These are phyloP conservation scores for Mylabris sibirica DNA, from an alignment of 2,888 invertebrate genomes.

Conservation along the genomic window DNA sequence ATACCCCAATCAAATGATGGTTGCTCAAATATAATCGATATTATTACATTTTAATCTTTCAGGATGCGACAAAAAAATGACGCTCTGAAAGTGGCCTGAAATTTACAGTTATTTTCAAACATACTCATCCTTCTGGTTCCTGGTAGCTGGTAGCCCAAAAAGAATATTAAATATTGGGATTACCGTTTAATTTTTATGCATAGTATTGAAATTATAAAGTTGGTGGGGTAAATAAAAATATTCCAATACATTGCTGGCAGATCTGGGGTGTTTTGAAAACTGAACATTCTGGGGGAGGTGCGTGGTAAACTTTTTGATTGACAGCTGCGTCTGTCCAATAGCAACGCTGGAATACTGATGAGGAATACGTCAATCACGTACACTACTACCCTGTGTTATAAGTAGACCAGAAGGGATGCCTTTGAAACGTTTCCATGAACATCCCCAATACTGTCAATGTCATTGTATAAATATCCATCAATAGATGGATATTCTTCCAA, in stretches of 20 bases:
- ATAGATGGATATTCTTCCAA: slow-evolving; percentile 2
- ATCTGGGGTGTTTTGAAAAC: slow-evolving; percentile 49
- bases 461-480: slow-evolving; percentile 13
- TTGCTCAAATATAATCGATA: not conserved
- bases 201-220: slow-evolving; percentile 57
- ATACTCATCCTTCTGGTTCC: too few relatives aligned
- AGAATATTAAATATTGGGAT: slow-evolving; percentile 43
- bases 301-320: slow-evolving; percentile 73
- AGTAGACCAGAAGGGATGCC: slow-evolving; percentile 21
- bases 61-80: not conserved
- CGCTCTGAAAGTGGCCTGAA: slow-evolving; percentile 22
- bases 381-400: slow-evolving; percentile 40
- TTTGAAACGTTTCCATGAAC: slow-evolving; percentile 1
- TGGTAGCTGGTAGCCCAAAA: too few relatives aligned
- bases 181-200: slow-evolving; percentile 61
- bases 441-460: slow-evolving; percentile 13
- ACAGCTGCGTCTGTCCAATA: slow-evolving; percentile 83
- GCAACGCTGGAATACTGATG: slow-evolving; percentile 78
- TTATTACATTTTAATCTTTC: slow-evolving; percentile 5
- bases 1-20: not conserved
- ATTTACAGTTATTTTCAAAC: slow-evolving; percentile 53
- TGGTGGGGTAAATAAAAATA: slow-evolving; percentile 57
- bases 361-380: slow-evolving; percentile 77
- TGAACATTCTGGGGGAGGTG: slow-evolving; percentile 54
- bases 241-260: slow-evolving; percentile 58